Percentiles rank a stretch among this genome's conserved stretches.
These are phyloP conservation scores for Siniperca scherzeri DNA, from an alignment of 2,797 vertebrate species.

Conservation along the genomic window DNA sequence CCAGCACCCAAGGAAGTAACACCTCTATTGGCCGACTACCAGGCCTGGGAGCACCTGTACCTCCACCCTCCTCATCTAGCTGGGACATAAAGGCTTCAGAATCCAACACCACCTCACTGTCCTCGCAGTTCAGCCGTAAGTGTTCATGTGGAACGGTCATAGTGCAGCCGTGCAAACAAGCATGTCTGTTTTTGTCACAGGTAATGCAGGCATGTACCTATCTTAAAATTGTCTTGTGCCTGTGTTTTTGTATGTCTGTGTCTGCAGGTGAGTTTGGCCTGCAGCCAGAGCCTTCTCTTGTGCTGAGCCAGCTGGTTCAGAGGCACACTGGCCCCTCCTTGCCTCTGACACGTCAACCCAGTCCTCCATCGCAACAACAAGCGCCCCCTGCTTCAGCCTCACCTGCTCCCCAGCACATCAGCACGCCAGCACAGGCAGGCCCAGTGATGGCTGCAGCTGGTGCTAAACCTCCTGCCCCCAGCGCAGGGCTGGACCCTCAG, in stretches of 20 bases:
- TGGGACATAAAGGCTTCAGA: constrained; percentile 92
- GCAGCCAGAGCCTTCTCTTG: constrained; percentile 96
- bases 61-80: constrained; percentile 81
- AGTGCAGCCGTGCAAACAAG: background rate
- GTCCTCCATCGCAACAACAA: constrained; percentile 86
- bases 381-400: constrained; percentile 67
- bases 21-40: constrained; percentile 77
- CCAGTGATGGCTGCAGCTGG: constrained; percentile 63
- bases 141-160: constrained; percentile 4
- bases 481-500: constrained; percentile 85
- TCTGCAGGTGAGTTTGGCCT: constrained; percentile 91
- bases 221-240: background rate
- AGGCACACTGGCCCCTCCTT: constrained; percentile 87
- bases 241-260: constrained; percentile 50
- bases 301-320: constrained; percentile 94
- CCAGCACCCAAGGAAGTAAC: constrained; percentile 80
- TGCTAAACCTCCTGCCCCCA: constrained; percentile 80
- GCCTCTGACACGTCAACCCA: constrained; percentile 82
- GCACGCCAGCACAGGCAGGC: constrained; percentile 65
- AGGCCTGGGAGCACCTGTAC: constrained; percentile 74
- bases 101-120: constrained; percentile 85
- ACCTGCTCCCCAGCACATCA: constrained; percentile 73
- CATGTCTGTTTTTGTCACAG: background rate
- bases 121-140: constrained; percentile 91
- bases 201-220: background rate